Base-by-base conservation (phyloP, 2,797 vertebrate genomes). In the Glyptemys insculpta region DNA sequence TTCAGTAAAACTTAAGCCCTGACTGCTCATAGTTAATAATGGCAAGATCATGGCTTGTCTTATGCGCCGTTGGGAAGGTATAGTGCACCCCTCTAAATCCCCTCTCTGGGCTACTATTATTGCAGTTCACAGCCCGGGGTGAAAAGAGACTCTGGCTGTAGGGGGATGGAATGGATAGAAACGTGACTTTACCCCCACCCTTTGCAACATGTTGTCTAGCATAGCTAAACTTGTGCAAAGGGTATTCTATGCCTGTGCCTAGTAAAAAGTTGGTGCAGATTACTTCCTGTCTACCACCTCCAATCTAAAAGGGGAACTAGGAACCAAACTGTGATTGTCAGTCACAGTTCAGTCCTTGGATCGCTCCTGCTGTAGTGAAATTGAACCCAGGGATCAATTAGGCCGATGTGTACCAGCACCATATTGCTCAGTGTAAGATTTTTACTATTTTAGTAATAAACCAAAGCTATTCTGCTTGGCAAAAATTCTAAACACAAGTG, bases 351-450 rank as follows among this genome's bases (percentile, higher is more conserved):
- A 53, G 37, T n/a, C 79, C 80, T 85, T 59, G 62, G 62, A 37
- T n/a, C 18, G 86, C 87, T 56, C 49, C 44, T 37, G 27, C 15
- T 85, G 92, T 59, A 47, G 27, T 47, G 41, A 44, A 49, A 29
- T 47, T 5, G 8, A 92, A 90, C 82, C 57, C 89, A 87, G 47
- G 83, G 44, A 65, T 23, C n/a, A 72, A 23, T 37, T 72, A 21
- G n/a, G 65, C 49, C 10, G 93, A 41, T 87, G n/a, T 27, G 80
- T 82, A 89, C 82, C 92, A 56, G 0, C 49, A 72, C 89, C 54
- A 54, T 91, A 93, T 78, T 91, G 94, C 82, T 94, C 89, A 88
- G 29, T 82, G 85, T 79, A 94, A 94, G 62, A 54, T 29, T 44
- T 6, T 25, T 31, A 7, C 79, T 52, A 81, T 81, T 93, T 41